phyloP scores from a whole-genome alignment of 2,797 vertebrate species.

The Danio tinwini region DNA sequence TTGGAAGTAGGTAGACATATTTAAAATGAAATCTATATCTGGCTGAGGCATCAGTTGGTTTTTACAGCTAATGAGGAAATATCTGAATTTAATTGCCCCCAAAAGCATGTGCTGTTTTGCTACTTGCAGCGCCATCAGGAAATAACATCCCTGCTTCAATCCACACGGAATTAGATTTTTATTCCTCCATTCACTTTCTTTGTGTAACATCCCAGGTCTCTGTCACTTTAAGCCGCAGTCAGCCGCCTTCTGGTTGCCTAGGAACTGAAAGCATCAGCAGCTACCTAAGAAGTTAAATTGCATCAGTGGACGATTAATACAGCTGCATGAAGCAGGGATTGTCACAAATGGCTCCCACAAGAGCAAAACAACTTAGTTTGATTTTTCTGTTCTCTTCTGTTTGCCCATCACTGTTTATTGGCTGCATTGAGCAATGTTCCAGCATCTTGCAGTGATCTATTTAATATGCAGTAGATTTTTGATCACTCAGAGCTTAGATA shows the following conservation, averaged over 20 bases:
- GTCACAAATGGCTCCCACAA: conserved; percentile 59
- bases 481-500: too few relatives aligned
- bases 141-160: not conserved
- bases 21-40: not conserved
- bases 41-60: not conserved
- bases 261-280: conserved; percentile 80
- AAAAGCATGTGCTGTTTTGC: not conserved
- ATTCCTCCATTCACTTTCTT: conserved; percentile 38
- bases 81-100: not conserved
- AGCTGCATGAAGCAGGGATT: conserved; percentile 62
- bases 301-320: conserved; percentile 78
- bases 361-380: conserved; percentile 42
- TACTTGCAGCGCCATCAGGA: not conserved
- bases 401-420: conserved; percentile 11
- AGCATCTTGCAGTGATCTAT: not conserved
- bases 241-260: conserved; percentile 71
- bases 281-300: conserved; percentile 77
- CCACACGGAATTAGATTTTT: conserved; percentile 25
- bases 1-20: not conserved
- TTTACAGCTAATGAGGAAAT: not conserved
- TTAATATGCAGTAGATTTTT: not conserved
- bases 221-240: conserved; percentile 72
- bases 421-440: not conserved
- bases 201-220: conserved; percentile 56
- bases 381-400: conserved; percentile 5